Evolutionary conservation across 2,888 invertebrate species (phyloP), one percentile per base, ranked within the genome.

Genomic region (Melinopterus prodromus): DNA sequence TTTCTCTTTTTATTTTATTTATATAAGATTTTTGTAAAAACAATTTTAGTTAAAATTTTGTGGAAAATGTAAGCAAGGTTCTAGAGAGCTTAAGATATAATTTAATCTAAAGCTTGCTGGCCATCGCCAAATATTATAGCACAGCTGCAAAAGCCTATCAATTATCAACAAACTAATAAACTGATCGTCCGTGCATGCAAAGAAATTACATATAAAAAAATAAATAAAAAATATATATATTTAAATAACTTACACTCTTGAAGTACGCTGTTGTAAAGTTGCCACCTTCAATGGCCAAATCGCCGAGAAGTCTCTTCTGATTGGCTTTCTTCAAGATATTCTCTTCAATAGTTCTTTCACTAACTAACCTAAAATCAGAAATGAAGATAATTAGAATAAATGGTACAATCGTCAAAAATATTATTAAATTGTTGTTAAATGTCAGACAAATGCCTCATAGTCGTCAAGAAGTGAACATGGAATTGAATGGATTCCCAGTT

Each of bases 301-400:
- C 97, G 77, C 98, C 98, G 37, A 99, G 93, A 88, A 98, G 91
- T 82, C 98, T 93, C 90, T 99, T 99, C 90, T 99, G 99, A 90
- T 97, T 97, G 4, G 99, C 99, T 90, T 99, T 99, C 90, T 98
- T 98, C 86, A 99, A 90, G 86, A 99, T 99, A 90, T 99, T 99
- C 90, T 99, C 99, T 91, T 99, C 99, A 71, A 99, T 96, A 9
- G 99, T 99, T 90, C 95, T 96, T 88, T 98, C 97, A 88, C 98
- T 98, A 81, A 99, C 96, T 85, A 99, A 92, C 82, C 99, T 96
- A 84, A 16, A 88, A 26, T 26, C 26, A 26, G 26, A 26, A 26
- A 3, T 3, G 26, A 2, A 26, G 26, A 26, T 26, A 15, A 71
- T 26, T 26, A 26, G 26, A 26, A 26, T 26, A 26, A 26, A 26